These are phyloP conservation scores for Dendropsophus ebraccatus DNA, from an alignment of 2,113 vertebrate species.

Conservation along the genomic window DNA sequence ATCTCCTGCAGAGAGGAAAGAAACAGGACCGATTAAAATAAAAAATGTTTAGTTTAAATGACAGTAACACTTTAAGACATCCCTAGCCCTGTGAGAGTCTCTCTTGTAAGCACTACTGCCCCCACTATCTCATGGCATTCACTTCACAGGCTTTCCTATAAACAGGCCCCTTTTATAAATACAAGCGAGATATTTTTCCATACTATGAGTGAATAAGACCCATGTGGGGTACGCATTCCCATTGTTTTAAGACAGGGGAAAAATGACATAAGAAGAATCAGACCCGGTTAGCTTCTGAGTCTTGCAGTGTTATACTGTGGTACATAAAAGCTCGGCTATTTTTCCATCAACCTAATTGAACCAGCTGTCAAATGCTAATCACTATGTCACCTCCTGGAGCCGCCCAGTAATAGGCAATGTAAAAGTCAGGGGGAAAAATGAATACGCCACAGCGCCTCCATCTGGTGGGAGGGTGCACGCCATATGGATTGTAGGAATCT, in stretches of 20 bases:
- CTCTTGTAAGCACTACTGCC: too few species aligned
- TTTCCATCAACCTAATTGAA: constrained; percentile 14
- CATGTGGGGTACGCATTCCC: background rate
- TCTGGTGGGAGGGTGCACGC: background rate
- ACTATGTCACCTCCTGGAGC: constrained; percentile 16
- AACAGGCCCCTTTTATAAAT: background rate
- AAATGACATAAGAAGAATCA: background rate
- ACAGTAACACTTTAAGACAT: too few species aligned
- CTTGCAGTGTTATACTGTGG: background rate
- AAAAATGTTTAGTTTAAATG: too few species aligned
- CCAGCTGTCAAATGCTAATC: constrained; percentile 20
- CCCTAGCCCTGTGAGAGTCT: too few species aligned
- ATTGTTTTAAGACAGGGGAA: background rate
- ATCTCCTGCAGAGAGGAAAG: too few species aligned
- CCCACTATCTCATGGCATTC: too few species aligned
- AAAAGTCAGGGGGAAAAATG: background rate
- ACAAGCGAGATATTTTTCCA: background rate
- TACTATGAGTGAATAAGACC: background rate
- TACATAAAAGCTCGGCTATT: constrained; percentile 37
- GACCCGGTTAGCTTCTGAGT: background rate
- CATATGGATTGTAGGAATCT: constrained; percentile 43
- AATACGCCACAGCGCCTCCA: too few species aligned
- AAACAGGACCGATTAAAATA: too few species aligned
- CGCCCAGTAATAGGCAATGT: background rate
- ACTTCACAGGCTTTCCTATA: too few species aligned